Evolutionary conservation across 1,140 invertebrate species (phyloP), one percentile per base, ranked within the genome.

Genomic region (Drosophila sproati): DNA sequence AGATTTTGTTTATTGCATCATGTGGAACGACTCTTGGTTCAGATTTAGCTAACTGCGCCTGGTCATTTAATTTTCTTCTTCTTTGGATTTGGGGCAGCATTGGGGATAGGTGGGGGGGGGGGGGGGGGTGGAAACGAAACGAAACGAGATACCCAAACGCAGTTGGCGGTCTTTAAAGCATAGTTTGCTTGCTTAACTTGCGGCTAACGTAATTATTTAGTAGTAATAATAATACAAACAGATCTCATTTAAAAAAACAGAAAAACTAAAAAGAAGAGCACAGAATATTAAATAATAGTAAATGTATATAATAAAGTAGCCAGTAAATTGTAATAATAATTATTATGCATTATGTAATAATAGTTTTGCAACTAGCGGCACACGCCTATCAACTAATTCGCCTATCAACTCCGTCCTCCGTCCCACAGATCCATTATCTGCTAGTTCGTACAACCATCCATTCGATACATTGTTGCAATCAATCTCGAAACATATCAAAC

Each of bases 1-100:
- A 37, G 28, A 5, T 59, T 63, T 62, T 52, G 20, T 59, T 64
- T 56, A 32, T 45, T 57, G 69, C 47, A 63, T 81, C 55, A 64
- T 64, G 61, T 78, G 75, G 71, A 78, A 72, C 74, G 81, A 80
- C 74, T 77, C 66, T 79, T 80, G 68, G 56, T 82, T 80, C 71
- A 80, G 77, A 80, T 80, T 80, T 61, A 8, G 56, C 56, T 50
- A 35, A 7, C 34, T 54, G 51, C 32, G 51, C 34, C 10, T 8
- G 39, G 39, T 2, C 3, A 41, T 41, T 1, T 20, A 20, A 20
- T 20, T 20, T 20, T 20, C 20, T 20, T 20, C 20, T 20, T 20
- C 20, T 20, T 20, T 20, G 20, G 20, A 2, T 20, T 20, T 20
- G 20, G 20, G 20, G 20, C 20, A 20, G 20, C 1, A 20, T 20